Conservation (phyloP, 2,113 vertebrate species). For the Phoenicopterus ruber region DNA sequence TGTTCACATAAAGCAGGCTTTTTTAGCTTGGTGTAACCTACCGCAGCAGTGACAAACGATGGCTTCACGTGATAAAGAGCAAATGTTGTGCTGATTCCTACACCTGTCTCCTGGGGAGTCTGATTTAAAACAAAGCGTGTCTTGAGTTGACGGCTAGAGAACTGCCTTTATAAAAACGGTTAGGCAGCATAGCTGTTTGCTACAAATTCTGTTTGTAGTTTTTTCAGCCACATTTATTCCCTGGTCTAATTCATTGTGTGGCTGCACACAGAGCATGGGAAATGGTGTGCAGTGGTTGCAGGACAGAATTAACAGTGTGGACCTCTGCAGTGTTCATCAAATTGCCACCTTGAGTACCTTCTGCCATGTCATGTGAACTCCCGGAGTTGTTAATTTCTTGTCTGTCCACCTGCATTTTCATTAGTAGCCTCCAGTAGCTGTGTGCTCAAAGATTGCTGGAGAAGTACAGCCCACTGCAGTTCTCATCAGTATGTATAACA, state of each 20-base stretch:
- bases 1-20: not conserved
- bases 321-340: not conserved
- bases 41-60: not conserved
- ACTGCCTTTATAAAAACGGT: not conserved
- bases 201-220: not conserved
- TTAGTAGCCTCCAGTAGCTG: not conserved
- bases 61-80: not conserved
- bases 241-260: not conserved
- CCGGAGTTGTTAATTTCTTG: not conserved
- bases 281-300: not conserved
- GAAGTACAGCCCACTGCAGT: not conserved
- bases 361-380: not conserved
- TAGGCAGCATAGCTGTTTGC: not conserved
- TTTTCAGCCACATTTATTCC: not conserved
- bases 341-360: not conserved
- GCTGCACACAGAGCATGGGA: not conserved
- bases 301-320: not conserved
- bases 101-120: not conserved
- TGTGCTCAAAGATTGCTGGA: not conserved
- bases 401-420: not conserved
- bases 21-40: not conserved
- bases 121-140: not conserved
- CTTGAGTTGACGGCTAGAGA: not conserved
- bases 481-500: rapidly evolving
- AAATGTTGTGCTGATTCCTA: not conserved